Base-by-base conservation (phyloP, 2,113 vertebrate species). In the Peromyscus leucopus region DNA sequence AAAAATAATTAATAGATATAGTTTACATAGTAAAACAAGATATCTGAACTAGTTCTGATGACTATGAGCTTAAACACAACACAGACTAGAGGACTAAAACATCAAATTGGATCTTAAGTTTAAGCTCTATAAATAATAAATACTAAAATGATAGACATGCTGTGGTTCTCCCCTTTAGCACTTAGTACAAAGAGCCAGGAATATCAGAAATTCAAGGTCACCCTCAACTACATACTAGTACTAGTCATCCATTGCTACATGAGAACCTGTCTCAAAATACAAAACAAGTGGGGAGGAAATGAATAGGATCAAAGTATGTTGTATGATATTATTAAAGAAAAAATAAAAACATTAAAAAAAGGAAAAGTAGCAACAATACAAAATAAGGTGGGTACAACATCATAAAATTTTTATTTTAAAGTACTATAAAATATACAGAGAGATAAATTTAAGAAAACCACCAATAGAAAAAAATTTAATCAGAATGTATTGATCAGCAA, bases 1-100 rank as follows among this genome's bases (percentile, higher is more conserved):
- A 15, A 78, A 94, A 88, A 84, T n/a, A 9, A 84, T 6, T 16
- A 72, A 84, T 80, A 89, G 28, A 61, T 59, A 84, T 4, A 94
- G 90, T 83, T 91, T 86, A 97, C 26, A 92, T 65, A 39, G 26
- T 75, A 87, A 97, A 96, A 85, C 6, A 84, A 84, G 72, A 76
- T 7, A 63, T 67, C 79, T 85, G 36, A 91, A 39, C 26, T 93
- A 79, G 24, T 96, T 91, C 71, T 48, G 51, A 87, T 9, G 12
- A 85, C 28, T 80, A 42, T 59, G 2, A 93, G 33, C n/a, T 48
- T 85, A 92, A 75, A 36, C n/a, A 79, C n/a, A 26, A 88, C 92
- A 96, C 12, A 91, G 28, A 96, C 0, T 3, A 16, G 61, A 19
- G 59, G 42, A 22, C 42, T 97, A 80, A 97, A 91, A 89, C 48